phyloP scores from a whole-genome alignment of 2,888 invertebrate genomes.

The Trichopria drosophilae region DNA sequence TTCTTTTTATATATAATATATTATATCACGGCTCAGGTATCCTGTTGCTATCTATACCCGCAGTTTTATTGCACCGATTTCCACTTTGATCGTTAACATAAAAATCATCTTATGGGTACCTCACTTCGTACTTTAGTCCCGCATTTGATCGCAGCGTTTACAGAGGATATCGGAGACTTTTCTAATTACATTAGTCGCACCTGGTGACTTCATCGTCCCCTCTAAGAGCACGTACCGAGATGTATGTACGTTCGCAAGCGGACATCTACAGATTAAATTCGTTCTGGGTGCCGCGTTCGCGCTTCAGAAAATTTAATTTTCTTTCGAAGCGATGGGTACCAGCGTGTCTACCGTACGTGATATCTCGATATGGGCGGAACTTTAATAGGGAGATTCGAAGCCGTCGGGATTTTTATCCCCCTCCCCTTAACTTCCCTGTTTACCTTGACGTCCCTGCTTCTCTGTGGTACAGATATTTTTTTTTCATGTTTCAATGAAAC shows the following conservation, averaged over 20 bases:
- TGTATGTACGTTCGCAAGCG: neutral
- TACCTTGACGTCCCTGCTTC: conserved; percentile 3
- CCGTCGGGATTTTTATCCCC: conserved; percentile 14
- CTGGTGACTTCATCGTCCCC: conserved; percentile 6
- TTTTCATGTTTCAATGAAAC: neutral
- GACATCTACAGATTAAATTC: conserved; percentile 26
- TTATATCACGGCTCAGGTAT: too few relatives aligned
- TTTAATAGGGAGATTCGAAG: conserved; percentile 27
- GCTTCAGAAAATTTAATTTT: conserved; percentile 34
- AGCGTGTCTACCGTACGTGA: conserved; percentile 19
- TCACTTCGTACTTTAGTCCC: too few relatives aligned
- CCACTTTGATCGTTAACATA: too few relatives aligned
- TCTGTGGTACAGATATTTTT: neutral
- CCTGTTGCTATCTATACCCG: too few relatives aligned
- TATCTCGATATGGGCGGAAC: conserved; percentile 24
- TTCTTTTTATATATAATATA: too few relatives aligned
- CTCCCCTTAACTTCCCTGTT: neutral
- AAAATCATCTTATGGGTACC: too few relatives aligned
- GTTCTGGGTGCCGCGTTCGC: conserved; percentile 24
- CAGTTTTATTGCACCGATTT: too few relatives aligned
- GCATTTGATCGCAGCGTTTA: too few relatives aligned
- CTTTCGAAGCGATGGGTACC: conserved; percentile 17
- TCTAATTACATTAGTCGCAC: neutral
- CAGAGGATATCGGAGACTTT: too few relatives aligned
- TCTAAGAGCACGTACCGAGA: neutral